Evolutionary conservation across 2,113 vertebrate species (phyloP), one percentile per base, ranked within the genome.

Genomic region (Chaetops frenatus): DNA sequence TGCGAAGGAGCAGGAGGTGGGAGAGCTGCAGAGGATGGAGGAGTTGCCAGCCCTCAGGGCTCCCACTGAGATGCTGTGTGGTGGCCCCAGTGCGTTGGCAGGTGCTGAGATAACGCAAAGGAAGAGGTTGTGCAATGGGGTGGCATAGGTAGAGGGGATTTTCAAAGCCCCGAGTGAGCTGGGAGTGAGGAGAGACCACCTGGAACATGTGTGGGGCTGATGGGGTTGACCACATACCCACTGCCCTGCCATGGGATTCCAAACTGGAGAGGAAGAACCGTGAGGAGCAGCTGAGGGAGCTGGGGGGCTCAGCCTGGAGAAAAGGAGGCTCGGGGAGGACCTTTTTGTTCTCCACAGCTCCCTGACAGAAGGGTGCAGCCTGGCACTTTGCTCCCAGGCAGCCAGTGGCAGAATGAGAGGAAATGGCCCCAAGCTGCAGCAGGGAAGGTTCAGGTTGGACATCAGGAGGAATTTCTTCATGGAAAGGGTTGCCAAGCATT

Each of bases 391-490:
- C 29, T 61, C 47, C 29, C 40, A 40, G 17, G 27, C 7, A n/a
- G 33, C 29, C 21, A 31, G 15, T 1, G 29, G 42, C 29, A 42
- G 48, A 22, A 48, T 16, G 27, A 62, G 56, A 42, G 22, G 40
- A 54, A 31, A 42, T 0, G 0, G 29, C 40, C 78, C 71, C n/a
- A 22, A 1, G 9, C 14, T 47, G 40, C 7, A 9, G 2, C 56
- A 62, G 48, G 25, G 14, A 38, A 40, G 7, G 25, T 12, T 54
- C 47, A 40, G 29, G 31, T 9, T 36, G 62, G 25, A 17, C 40
- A 70, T 33, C 12, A 36, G 31, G 42, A 56, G 11, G 40, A 62
- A 23, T 62, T 27, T 62, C 18, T 28, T 42, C 22, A 19, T 69
- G 56, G 27, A 36, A 35, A 62, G 18, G 15, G 31, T 33, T 54